These are phyloP conservation scores for Eretmocerus hayati DNA, from an alignment of 2,888 invertebrate species.

Conservation along the genomic window DNA sequence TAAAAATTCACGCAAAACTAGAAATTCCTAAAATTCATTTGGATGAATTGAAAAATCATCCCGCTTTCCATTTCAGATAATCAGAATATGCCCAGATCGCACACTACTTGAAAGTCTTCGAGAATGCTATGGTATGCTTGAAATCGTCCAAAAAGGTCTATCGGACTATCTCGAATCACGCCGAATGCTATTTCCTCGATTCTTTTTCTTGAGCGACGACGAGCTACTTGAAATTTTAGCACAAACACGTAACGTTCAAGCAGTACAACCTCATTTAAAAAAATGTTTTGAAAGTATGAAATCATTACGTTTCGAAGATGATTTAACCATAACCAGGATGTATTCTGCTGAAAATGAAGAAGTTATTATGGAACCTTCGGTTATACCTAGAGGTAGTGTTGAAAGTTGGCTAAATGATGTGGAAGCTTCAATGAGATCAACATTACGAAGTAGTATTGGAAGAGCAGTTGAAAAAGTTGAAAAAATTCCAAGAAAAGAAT, in stretches of 20 bases:
- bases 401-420: slow-evolving; percentile 67
- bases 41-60: too few relatives aligned
- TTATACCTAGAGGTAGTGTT: slow-evolving; percentile 67
- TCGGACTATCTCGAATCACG: slow-evolving; percentile 74
- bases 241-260: slow-evolving; percentile 68
- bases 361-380: slow-evolving; percentile 58
- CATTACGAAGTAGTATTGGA: slow-evolving; percentile 37
- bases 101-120: slow-evolving; percentile 61
- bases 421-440: slow-evolving; percentile 64
- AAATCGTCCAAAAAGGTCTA: slow-evolving; percentile 68
- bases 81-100: slow-evolving; percentile 58
- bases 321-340: slow-evolving; percentile 66
- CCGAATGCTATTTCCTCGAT: slow-evolving; percentile 65
- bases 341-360: slow-evolving; percentile 71
- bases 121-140: slow-evolving; percentile 63
- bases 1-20: too few relatives aligned
- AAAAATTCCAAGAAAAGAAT: slow-evolving; percentile 50
- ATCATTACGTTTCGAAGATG: slow-evolving; percentile 62
- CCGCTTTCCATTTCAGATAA: too few relatives aligned
- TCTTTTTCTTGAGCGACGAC: slow-evolving; percentile 79
- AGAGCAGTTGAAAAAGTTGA: slow-evolving; percentile 49
- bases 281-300: slow-evolving; percentile 79
- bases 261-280: slow-evolving; percentile 74
- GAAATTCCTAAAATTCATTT: too few relatives aligned
- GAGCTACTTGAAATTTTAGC: slow-evolving; percentile 75